These are phyloP conservation scores for Tenthredo notha DNA, from an alignment of 2,888 invertebrate species.

Conservation along the genomic window DNA sequence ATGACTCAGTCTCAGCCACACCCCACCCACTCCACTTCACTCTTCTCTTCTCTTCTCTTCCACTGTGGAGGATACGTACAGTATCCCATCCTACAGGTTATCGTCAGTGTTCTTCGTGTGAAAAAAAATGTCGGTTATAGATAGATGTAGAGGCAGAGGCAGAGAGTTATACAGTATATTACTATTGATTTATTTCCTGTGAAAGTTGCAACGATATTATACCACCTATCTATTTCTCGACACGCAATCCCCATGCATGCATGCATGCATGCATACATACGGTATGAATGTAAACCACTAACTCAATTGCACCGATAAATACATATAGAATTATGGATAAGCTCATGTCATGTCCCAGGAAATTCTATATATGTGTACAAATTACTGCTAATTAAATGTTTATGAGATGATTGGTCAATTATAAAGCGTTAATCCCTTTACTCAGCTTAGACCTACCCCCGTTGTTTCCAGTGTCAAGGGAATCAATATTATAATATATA, in stretches of 20 bases:
- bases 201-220: slow-evolving; percentile 28
- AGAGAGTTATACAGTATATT: neutral
- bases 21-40: neutral
- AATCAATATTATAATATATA: too few relatives aligned
- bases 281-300: neutral
- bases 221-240: neutral
- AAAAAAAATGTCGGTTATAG: neutral
- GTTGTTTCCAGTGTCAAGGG: neutral
- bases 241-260: slow-evolving; percentile 18
- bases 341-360: neutral
- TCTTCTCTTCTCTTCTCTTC: neutral
- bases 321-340: neutral
- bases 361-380: neutral
- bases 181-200: slow-evolving; percentile 42
- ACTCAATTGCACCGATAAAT: neutral
- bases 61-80: slow-evolving; percentile 3
- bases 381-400: neutral
- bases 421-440: neutral
- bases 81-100: neutral
- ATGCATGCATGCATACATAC: neutral
- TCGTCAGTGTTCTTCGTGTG: slow-evolving; percentile 14
- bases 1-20: slow-evolving; percentile 16
- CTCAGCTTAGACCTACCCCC: neutral
- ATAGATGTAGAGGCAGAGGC: neutral
- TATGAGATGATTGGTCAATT: slow-evolving; percentile 12